Percentiles rank a stretch among this genome's conserved stretches.
Evolutionary conservation across 2,113 vertebrate genomes (phyloP).

Genomic region (Delphinus delphis): DNA sequence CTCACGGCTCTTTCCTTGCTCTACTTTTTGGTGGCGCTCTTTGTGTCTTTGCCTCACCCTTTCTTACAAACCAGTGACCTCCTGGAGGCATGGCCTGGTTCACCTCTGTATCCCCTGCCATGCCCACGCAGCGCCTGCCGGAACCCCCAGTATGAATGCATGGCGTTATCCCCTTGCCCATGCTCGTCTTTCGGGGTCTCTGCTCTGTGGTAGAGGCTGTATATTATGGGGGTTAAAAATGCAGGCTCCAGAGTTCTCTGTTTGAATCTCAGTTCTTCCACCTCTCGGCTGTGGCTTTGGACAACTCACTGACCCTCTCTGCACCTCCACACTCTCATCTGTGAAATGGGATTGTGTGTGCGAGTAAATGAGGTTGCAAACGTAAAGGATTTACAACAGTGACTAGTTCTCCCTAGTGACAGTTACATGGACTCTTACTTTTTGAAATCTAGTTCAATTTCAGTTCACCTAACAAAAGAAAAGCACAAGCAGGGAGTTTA

Average conservation of each 20-base stretch:
- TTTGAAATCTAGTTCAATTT: conserved; percentile 34
- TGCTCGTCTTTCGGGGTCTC: background rate
- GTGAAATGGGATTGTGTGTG: background rate
- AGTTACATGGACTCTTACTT: background rate
- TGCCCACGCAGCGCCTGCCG: background rate
- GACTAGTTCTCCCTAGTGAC: background rate
- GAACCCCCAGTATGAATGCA: background rate
- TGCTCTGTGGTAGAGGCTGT: background rate
- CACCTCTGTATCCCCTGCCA: background rate
- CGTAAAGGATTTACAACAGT: background rate
- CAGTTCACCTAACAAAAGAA: background rate
- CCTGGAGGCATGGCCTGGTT: background rate
- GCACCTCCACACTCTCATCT: background rate
- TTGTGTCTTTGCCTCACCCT: background rate
- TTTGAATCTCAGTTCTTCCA: background rate
- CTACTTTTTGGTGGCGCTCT: background rate
- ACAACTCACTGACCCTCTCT: background rate
- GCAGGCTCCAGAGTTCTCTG: background rate
- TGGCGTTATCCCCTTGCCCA: background rate
- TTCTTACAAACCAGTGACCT: background rate
- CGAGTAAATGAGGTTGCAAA: background rate
- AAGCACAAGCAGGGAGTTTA: background rate
- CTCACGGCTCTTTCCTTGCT: background rate
- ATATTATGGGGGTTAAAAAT: background rate
- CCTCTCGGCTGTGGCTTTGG: background rate